Conservation (phyloP, 92 coral and sea anemone genomes). For the Phenganax subtilis region DNA sequence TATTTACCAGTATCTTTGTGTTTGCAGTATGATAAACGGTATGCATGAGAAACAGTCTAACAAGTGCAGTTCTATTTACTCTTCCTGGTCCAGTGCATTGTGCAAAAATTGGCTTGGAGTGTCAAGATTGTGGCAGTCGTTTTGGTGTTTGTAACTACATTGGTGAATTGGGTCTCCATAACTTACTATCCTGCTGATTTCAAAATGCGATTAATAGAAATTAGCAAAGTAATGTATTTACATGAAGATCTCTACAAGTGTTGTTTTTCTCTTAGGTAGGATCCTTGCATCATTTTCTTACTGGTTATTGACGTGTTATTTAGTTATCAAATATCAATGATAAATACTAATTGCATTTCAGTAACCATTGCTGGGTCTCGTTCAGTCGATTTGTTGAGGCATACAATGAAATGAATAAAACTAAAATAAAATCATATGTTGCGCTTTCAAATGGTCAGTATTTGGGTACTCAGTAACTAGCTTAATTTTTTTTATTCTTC, state of each 20-base stretch:
- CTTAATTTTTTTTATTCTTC: too few relatives aligned
- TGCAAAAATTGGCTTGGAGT: constrained; percentile 43
- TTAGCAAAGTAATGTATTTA: constrained; percentile 49
- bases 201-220: constrained; percentile 21
- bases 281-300: not conserved
- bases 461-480: not conserved
- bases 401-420: constrained; percentile 22
- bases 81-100: constrained; percentile 41
- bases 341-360: not conserved
- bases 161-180: constrained; percentile 36
- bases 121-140: constrained; percentile 25
- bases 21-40: constrained; percentile 23
- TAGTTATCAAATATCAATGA: not conserved
- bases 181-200: constrained; percentile 5
- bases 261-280: constrained; percentile 47
- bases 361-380: constrained; percentile 50
- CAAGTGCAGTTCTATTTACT: constrained; percentile 27
- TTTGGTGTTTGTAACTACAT: constrained; percentile 35
- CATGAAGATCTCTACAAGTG: constrained; percentile 42
- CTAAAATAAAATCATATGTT: not conserved
- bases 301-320: not conserved
- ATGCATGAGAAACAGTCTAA: constrained; percentile 46
- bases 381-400: constrained; percentile 44
- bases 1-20: constrained; percentile 39
- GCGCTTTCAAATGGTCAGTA: not conserved